Evolutionary conservation across 23 tunicate genomes (phyloP), one percentile per base, ranked within the genome.

Genomic region (Phallusia fumigata): DNA sequence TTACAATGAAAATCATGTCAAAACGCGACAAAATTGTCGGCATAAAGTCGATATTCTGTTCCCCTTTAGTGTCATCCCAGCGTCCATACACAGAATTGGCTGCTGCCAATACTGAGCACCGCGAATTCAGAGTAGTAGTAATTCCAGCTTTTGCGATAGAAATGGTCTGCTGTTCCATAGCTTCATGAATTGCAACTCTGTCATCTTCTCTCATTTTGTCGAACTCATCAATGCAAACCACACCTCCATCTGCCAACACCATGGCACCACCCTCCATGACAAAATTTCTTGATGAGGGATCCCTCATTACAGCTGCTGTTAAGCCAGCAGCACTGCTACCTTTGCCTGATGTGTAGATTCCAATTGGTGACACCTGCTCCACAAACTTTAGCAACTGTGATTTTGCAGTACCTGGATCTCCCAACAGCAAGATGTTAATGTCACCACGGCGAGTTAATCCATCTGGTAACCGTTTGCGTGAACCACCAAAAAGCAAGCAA

Each of bases 281-380:
- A 84, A 90, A 95, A 64, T 85, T 88, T 31, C 88, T 81, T 32
- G 86, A 90, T 2, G 79, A 36, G 6, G 96, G 99, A 69, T 97
- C 99, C 26, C 96, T 84, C 84, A 97, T 93, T 0, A 97, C 99
- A 40, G 99, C 95, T 33, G 99, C 99, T 0, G 99, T 97, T 26
- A 97, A 81, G 53, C 99, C 99, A 64, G 99, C 99, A 50, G 99
- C 99, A 58, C 97, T 92, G 93, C 97, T 92, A 8, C 99, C 99
- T 69, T 97, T 97, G 8, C 99, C 99, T 50, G 99, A 97, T 12
- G 99, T 97, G 86, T 97, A 97, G 11, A 97, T 97, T 0, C 96
- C 93, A 31, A 97, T 90, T 12, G 99, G 99, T 13, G 99, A 88
- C 32, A 94, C 97, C 65, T 87, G 95, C 51, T 97, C 99, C 51